Evolutionary conservation across 2,113 vertebrate species (phyloP).

Genomic region (Dromiciops gliroides): DNA sequence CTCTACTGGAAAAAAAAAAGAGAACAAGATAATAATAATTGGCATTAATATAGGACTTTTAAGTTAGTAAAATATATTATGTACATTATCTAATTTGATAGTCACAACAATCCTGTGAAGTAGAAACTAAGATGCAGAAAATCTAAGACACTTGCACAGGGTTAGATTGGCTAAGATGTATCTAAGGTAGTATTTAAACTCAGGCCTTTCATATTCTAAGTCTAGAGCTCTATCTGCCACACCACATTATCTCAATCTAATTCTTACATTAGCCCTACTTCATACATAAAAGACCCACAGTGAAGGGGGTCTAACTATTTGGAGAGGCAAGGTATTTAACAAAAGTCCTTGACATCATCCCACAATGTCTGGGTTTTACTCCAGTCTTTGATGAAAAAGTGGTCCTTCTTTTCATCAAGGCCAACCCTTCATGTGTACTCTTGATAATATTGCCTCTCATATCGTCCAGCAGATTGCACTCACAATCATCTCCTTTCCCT

Average conservation of each 20-base stretch:
- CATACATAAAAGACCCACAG: background rate
- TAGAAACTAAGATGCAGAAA: background rate
- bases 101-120: background rate
- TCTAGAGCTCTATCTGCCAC: background rate
- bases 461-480: background rate
- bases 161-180: background rate
- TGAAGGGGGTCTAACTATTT: background rate
- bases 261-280: background rate
- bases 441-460: background rate
- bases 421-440: background rate
- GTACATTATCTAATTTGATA: background rate
- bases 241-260: background rate
- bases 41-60: background rate
- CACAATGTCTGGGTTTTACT: background rate
- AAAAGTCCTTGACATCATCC: background rate
- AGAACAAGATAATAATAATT: too few relatives aligned
- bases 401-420: background rate
- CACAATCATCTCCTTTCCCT: background rate
- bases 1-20: too few relatives aligned
- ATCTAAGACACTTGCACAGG: background rate
- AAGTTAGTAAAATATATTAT: background rate
- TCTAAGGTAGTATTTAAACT: background rate
- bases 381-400: background rate
- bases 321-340: background rate
- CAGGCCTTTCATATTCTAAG: background rate